Conservation (phyloP, 2,797 vertebrate genomes). For the Falco berigora region DNA sequence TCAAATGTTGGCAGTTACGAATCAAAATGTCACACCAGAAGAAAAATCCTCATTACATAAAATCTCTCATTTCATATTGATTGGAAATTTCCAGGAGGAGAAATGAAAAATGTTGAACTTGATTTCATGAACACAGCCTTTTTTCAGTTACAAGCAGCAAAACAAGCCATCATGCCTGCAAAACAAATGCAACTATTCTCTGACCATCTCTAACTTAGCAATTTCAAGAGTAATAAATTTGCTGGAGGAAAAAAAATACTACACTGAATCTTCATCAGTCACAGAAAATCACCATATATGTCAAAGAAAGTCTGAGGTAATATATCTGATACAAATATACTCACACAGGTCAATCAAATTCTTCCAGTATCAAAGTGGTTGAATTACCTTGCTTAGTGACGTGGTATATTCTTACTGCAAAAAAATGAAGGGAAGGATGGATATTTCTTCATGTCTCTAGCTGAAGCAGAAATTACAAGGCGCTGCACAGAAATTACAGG, state of each 20-base stretch:
- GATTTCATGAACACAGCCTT: not conserved
- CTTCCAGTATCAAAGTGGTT: not conserved
- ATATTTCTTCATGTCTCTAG: not conserved
- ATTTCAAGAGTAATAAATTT: not conserved
- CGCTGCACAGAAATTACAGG: not conserved
- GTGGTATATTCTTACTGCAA: not conserved
- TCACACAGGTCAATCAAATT: not conserved
- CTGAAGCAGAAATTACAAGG: not conserved
- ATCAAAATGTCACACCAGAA: not conserved
- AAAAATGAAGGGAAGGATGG: not conserved
- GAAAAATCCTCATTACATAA: not conserved
- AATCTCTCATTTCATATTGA: not conserved
- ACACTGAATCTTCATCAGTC: not conserved
- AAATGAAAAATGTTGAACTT: not conserved
- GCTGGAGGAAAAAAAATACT: not conserved
- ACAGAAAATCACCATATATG: not conserved
- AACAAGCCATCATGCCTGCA: not conserved
- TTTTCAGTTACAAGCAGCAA: not conserved
- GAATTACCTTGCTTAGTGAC: not conserved
- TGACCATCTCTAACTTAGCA: not conserved
- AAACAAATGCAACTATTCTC: slow-evolving; percentile 5
- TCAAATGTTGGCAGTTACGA: not conserved
- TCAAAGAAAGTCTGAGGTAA: not conserved
- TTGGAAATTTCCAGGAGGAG: not conserved
- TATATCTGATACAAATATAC: not conserved